Conservation (phyloP, 1,140 invertebrate genomes). For the Ctenoplectra terminalis region DNA sequence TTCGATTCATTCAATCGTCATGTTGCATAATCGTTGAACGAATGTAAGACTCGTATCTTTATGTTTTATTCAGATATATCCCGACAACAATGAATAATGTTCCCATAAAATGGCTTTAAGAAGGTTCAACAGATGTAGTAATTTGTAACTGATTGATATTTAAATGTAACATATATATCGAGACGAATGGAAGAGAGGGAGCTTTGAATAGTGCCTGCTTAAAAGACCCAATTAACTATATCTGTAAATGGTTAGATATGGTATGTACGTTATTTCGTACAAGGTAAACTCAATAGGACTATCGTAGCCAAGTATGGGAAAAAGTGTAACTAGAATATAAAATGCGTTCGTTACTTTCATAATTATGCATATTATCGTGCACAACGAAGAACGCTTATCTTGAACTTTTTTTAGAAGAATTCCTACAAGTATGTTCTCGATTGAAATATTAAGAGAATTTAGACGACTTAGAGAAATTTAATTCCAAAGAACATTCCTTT, state of each 20-base stretch:
- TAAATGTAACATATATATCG: conserved; percentile 63
- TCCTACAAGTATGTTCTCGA: neutral
- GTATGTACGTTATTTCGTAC: conserved; percentile 51
- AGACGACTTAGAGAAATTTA: neutral
- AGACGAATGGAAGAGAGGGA: conserved; percentile 71
- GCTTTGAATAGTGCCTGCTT: conserved; percentile 83
- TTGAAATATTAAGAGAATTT: neutral
- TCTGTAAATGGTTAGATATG: conserved; percentile 63
- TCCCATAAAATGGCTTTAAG: conserved; percentile 56
- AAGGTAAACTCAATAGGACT: conserved; percentile 47
- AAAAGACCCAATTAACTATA: conserved; percentile 73
- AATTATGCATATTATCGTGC: conserved; percentile 12
- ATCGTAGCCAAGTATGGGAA: conserved; percentile 59
- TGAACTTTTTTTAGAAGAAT: neutral
- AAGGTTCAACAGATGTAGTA: conserved; percentile 56
- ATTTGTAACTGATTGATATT: conserved; percentile 65
- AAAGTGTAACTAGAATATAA: conserved; percentile 58
- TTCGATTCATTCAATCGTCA: neutral
- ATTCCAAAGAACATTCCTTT: neutral
- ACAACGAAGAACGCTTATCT: conserved; percentile 32
- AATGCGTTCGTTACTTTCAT: conserved; percentile 35
- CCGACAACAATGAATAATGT: conserved; percentile 35
- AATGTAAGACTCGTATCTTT: conserved; percentile 38
- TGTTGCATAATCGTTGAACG: neutral
- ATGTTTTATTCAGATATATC: conserved; percentile 52